Conservation (phyloP, 1,140 invertebrate genomes). For the honey bee (Apis mellifera) region DNA sequence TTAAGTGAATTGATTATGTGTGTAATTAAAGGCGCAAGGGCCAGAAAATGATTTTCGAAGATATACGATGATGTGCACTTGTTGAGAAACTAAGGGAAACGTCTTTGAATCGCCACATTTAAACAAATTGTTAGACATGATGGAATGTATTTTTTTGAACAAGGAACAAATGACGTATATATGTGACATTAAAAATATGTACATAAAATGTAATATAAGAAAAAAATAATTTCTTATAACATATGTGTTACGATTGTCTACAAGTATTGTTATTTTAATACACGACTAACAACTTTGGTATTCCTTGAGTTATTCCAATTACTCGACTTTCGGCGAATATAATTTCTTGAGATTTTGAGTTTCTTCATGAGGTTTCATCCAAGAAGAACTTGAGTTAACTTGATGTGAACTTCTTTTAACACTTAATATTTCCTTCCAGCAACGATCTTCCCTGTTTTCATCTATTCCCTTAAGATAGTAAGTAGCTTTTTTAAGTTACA, state of each 20-base stretch:
- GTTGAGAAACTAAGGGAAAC: neutral
- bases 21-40: slow-evolving; percentile 7
- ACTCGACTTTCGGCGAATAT: neutral
- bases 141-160: neutral
- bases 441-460: neutral
- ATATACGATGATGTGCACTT: slow-evolving; percentile 1
- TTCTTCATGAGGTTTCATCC: neutral
- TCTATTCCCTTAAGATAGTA: neutral
- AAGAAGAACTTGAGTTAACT: neutral
- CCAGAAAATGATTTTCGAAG: neutral
- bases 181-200: neutral
- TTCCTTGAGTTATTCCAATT: neutral
- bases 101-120: neutral
- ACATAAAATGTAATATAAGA: neutral
- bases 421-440: neutral
- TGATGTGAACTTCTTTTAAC: neutral
- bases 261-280: neutral
- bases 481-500: neutral
- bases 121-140: neutral
- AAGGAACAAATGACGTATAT: neutral
- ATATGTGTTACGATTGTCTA: neutral
- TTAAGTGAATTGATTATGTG: slow-evolving; percentile 40
- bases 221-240: neutral
- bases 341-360: neutral
- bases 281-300: neutral